Base-by-base conservation (phyloP, 1,140 invertebrate species). In the Solen grandis region DNA sequence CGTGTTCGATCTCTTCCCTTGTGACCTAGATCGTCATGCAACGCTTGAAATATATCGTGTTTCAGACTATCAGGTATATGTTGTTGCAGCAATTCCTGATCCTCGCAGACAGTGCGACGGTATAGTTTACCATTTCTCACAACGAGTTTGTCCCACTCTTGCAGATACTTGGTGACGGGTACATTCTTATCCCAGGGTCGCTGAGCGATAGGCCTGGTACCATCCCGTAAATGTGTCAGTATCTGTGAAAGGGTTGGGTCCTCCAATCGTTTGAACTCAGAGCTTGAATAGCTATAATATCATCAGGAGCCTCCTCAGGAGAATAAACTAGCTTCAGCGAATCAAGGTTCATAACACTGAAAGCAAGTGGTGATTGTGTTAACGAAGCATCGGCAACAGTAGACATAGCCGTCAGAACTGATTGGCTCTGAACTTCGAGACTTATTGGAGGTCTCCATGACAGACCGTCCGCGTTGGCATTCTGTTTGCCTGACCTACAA, bases 1-100 rank as follows among this genome's bases (percentile, higher is more conserved):
- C 41, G n/a, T 5, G 74, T 77, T 27, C 74, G 41, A 31, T 66
- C 62, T 22, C 74, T 19, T 38, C 74, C 74, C 38, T 29, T 55
- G 63, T 75, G 57, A 68, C 16, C n/a, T n/a, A n/a, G 36, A 46
- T 10, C 41, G 19, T 46, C 19, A 46, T 46, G 8, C 8, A 46
- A 19, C 41, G 19, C 41, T 46, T 46, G 19, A 46, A 19, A 46
- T 46, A 46, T 46, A n/a, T n/a, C n/a, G n/a, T n/a, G n/a, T n/a
- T n/a, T n/a, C n/a, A n/a, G n/a, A n/a, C n/a, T n/a, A n/a, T n/a
- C n/a, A n/a, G n/a, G n/a, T n/a, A n/a, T n/a, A n/a, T n/a, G n/a
- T n/a, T n/a, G n/a, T n/a, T n/a, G n/a, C n/a, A n/a, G n/a, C 41
- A 46, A 46, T 46, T 46, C 41, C 19, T 19, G 19, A 46, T 46